Conservation (phyloP, 2,888 invertebrate genomes). For the Kryphioiulus occultus region DNA sequence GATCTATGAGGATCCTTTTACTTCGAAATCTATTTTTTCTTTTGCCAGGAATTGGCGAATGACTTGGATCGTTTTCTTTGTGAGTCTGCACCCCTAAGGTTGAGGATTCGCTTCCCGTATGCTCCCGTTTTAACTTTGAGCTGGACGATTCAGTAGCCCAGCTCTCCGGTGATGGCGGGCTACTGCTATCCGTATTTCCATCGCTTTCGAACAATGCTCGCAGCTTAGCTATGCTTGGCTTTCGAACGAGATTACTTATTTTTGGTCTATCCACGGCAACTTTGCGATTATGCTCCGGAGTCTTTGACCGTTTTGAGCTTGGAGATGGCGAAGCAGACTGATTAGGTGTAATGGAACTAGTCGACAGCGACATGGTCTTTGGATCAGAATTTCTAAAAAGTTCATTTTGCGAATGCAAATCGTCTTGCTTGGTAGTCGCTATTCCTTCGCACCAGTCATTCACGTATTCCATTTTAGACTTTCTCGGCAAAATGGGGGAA, state of each 20-base stretch:
- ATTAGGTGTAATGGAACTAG: not conserved
- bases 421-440: not conserved
- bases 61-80: not conserved
- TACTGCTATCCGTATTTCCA: slow-evolving; percentile 43
- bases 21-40: not conserved
- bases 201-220: slow-evolving; percentile 61
- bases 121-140: not conserved
- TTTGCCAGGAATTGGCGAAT: slow-evolving; percentile 14
- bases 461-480: slow-evolving; percentile 49
- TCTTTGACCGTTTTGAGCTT: slow-evolving; percentile 25
- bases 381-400: not conserved
- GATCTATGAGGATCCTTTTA: slow-evolving; percentile 42
- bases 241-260: slow-evolving; percentile 56
- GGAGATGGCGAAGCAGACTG: slow-evolving; percentile 22
- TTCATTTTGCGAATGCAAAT: not conserved
- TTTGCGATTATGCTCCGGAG: slow-evolving; percentile 18
- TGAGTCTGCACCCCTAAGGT: not conserved
- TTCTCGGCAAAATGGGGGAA: not conserved
- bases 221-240: slow-evolving; percentile 61
- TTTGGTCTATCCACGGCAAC: slow-evolving; percentile 11
- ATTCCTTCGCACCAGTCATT: slow-evolving; percentile 50
- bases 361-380: not conserved
- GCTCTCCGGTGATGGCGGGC: slow-evolving; percentile 45
- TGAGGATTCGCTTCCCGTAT: not conserved
- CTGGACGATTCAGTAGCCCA: not conserved